These are phyloP conservation scores for Brachirus orientalis DNA, from an alignment of 2,113 vertebrate species.

Conservation along the genomic window DNA sequence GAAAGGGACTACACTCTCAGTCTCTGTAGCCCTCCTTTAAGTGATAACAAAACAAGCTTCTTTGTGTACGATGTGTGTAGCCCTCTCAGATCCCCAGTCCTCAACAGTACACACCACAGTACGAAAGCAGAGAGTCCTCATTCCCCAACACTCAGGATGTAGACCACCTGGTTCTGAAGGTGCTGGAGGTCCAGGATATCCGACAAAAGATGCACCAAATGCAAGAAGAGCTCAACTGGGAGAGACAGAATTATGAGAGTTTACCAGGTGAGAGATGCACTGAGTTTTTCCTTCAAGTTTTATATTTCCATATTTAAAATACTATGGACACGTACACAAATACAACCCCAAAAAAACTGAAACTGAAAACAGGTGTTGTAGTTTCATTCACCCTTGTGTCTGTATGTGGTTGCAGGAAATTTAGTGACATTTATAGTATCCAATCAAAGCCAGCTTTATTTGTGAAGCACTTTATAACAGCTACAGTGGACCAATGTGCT, in stretches of 20 bases:
- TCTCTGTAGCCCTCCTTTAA: neutral
- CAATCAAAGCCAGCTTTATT: too few relatives aligned
- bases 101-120: slow-evolving; percentile 5
- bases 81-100: neutral
- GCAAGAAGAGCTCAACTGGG: slow-evolving; percentile 81
- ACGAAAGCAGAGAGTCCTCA: neutral
- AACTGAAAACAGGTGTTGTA: neutral
- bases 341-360: neutral
- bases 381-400: neutral
- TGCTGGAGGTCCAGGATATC: slow-evolving; percentile 72
- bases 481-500: too few relatives aligned
- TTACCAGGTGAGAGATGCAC: slow-evolving; percentile 64
- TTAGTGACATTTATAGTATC: too few relatives aligned
- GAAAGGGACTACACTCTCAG: neutral
- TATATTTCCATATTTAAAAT: neutral
- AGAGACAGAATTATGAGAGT: slow-evolving; percentile 76
- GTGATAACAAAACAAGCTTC: too few relatives aligned
- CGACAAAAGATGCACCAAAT: slow-evolving; percentile 76
- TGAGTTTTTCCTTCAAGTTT: too few relatives aligned
- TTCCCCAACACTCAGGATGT: slow-evolving; percentile 46
- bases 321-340: neutral
- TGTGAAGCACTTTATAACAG: too few relatives aligned
- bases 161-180: slow-evolving; percentile 70
- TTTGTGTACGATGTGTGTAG: slow-evolving; percentile 21
- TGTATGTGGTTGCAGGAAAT: neutral